Base-by-base conservation (phyloP, 2,113 vertebrate genomes). In the Turnix velox region DNA sequence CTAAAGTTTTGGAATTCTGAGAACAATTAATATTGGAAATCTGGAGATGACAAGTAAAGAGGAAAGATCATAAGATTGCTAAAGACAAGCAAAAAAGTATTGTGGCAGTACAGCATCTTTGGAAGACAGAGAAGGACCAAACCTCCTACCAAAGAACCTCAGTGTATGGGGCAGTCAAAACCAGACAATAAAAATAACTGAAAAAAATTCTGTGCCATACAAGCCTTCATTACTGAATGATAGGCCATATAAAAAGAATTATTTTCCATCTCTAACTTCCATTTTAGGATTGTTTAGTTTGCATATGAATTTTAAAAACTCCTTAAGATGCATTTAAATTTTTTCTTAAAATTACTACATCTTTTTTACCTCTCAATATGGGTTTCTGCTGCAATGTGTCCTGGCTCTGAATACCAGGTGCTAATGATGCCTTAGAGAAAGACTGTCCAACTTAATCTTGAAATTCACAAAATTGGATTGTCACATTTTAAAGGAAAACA, bases 141-240 rank as follows among this genome's bases (percentile, higher is more conserved):
- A 22, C 2, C 23, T 75, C 27, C 42, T 46, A 37, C 23, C 31
- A 69, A 58, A 16, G 28, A 83, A 66, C 33, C 15, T 62, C 42
- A 66, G 15, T 5, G 9, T n/a, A 51, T 3, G 9, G 18, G 23
- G 33, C 31, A 42, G 62, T 46, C 43, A 76, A 77, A 95, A 77
- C 3, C 11, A 80, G 22, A 40, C 5, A 17, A 77, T 1, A 20
- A 86, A 77, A 84, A 46, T n/a, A 71, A 6, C 24, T 58, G 28
- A 12, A 84, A 55, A 58, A 61, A 48, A 25, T 5, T 39, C 13
- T 20, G 28, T 49, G 23, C 19, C 13, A 65, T 0, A 0, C 1
- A 2, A 66, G 33, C 43, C 57, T 75, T 75, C 20, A 19, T 35
- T 83, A 75, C 23, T 49, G 37, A 45, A 77, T 35, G 37, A 48